phyloP scores from a whole-genome alignment of 2,888 invertebrate genomes.

The Sphinx pinastri region DNA sequence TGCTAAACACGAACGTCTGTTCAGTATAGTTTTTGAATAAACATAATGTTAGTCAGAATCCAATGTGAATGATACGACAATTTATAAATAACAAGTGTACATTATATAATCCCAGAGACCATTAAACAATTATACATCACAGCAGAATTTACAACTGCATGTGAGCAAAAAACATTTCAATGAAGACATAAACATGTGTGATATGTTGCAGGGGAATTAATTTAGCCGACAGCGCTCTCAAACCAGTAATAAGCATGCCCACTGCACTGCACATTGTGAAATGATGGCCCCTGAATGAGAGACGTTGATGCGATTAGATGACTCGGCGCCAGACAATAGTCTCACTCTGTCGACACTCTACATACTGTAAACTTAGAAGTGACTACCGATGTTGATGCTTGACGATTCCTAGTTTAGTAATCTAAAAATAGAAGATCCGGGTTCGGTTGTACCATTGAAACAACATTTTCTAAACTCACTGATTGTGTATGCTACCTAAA shows the following conservation, averaged over 20 bases:
- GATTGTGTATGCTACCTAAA: too few species aligned
- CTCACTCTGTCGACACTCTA: not conserved
- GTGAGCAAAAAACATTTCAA: slow-evolving; percentile 14
- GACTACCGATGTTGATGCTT: too few species aligned
- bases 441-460: too few species aligned
- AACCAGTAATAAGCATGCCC: slow-evolving; percentile 18
- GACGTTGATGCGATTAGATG: not conserved
- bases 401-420: too few species aligned
- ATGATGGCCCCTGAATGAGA: slow-evolving; percentile 8
- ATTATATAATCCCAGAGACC: not conserved
- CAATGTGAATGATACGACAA: not conserved
- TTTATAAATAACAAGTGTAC: not conserved
- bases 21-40: not conserved
- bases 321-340: not conserved
- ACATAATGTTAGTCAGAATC: not conserved
- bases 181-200: slow-evolving; percentile 20
- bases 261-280: slow-evolving; percentile 21
- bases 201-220: slow-evolving; percentile 16
- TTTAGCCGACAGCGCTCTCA: slow-evolving; percentile 6
- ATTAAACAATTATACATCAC: slow-evolving; percentile 10
- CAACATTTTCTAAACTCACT: too few species aligned
- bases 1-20: slow-evolving; percentile 4
- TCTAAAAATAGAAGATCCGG: too few species aligned
- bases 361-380: not conserved
- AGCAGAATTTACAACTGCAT: not conserved